Evolutionary conservation across 1,140 invertebrate species (phyloP), one percentile per base, ranked within the genome.

Genomic region (Spodoptera frugiperda): DNA sequence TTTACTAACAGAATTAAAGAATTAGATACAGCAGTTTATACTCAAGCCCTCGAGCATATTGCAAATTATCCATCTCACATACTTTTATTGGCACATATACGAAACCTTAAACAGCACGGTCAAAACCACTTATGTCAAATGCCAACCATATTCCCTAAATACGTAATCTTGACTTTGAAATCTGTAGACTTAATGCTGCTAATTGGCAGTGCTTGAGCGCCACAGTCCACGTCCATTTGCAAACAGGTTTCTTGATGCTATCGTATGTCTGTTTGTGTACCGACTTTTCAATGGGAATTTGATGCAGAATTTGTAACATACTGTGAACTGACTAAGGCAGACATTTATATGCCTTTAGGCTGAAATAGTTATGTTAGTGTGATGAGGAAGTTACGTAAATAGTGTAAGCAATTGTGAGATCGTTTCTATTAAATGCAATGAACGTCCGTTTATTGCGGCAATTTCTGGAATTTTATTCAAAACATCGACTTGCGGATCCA

Each of bases 81-180:
- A 39, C 4, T 8, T 55, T 25, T 55, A 19, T 14, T n/a, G 4
- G 14, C 49, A 17, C 17, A 53, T 15, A 53, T 17, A 53, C 49
- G 17, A 53, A 17, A 3, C 9, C 33, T 39, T 17, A 53, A 53
- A 53, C 17, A 46, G 10, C 10, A 46, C 25, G 17, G 39, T 15
- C 12, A 51, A 14, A 63, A 63, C 5, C 30, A 10, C 19, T 5
- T 46, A n/a, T 19, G 12, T 19, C 59, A 44, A 19, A 46, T 46
- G 15, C 44, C 48, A 65, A 65, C 61, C 33, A 63, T 33, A 63
- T 46, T 19, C 59, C 19, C 65, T 68, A 51, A 68, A 48, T 48
- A 53, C 57, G 51, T 68, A 76, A 76, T 76, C 63, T 76, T 76
- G 74, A 76, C 74, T 76, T 76, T 68, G 61, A 67, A 76, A 76